Evolutionary conservation across 2,797 vertebrate genomes (phyloP), one percentile per base, ranked within the genome.

Genomic region (Spinus pinus): DNA sequence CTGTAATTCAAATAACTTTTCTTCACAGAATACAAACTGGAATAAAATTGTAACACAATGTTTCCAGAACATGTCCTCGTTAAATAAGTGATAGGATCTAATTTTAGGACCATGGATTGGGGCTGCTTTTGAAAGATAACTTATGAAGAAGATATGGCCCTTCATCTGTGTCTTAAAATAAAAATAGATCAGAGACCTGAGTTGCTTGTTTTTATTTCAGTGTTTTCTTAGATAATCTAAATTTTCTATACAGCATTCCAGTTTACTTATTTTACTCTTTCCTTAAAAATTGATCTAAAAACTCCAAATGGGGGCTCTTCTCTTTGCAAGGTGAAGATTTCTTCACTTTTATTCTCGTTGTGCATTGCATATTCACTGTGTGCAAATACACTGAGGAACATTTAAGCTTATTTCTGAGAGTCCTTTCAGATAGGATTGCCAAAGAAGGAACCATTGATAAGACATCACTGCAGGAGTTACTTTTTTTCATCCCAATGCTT

Each of bases 211-310:
- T 92, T 91, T 39, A 21, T 42, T 85, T 93, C 41, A 57, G 0
- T 42, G 15, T 91, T 94, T 70, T 93, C 57, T 74, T 83, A 90
- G 75, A 81, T 57, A 88, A 78, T 71, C 42, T 61, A 19, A 5
- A 39, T 88, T 85, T 93, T 69, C 50, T 91, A 37, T 83, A 65
- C 18, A 69, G 12, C 28, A 69, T 94, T 78, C 50, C 61, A 27
- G 20, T 87, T 90, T 74, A 31, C 28, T 87, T 83, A 67, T 72
- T 81, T 81, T 39, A 27, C 14, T 74, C 46, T 81, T 86, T 78
- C 57, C 35, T 94, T 88, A 74, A 77, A 89, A 95, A 64, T 87
- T 77, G 37, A 83, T 94, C 50, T 65, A 71, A 78, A 95, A 84
- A 33, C 20, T 84, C 28, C 47, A 73, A n/a, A 51, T 66, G 25